Conservation (phyloP, 2,888 invertebrate genomes). For the Exocentrus adspersus region DNA sequence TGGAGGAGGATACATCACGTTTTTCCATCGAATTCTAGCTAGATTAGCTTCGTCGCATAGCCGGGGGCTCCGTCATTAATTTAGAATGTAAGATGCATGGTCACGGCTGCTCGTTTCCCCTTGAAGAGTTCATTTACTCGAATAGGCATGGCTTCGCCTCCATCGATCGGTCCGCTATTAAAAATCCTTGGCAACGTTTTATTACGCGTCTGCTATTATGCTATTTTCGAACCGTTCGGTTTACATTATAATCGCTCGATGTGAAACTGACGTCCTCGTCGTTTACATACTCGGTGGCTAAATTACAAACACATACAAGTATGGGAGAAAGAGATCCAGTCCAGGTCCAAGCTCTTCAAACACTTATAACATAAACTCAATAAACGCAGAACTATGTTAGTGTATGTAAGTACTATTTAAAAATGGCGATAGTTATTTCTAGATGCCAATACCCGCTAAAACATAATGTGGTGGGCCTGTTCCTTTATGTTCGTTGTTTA, state of each 20-base stretch:
- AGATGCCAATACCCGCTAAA: slow-evolving; percentile 9
- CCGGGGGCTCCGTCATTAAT: slow-evolving; percentile 51
- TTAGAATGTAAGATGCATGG: slow-evolving; percentile 58
- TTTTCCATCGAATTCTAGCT: slow-evolving; percentile 38
- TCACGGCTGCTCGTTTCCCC: slow-evolving; percentile 60
- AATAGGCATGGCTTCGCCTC: slow-evolving; percentile 53
- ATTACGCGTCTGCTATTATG: slow-evolving; percentile 28
- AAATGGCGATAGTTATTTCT: slow-evolving; percentile 15
- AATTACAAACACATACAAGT: neutral
- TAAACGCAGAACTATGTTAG: neutral
- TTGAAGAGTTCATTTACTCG: slow-evolving; percentile 60
- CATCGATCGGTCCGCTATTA: slow-evolving; percentile 31
- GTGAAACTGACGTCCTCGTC: slow-evolving; percentile 16
- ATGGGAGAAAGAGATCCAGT: slow-evolving; percentile 3
- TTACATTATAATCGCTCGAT: slow-evolving; percentile 21
- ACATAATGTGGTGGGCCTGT: neutral
- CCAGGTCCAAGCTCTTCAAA: too few species aligned
- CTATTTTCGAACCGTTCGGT: slow-evolving; percentile 22
- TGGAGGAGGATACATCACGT: slow-evolving; percentile 29
- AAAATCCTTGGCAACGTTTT: slow-evolving; percentile 52
- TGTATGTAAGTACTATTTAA: neutral
- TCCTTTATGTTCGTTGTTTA: slow-evolving; percentile 18
- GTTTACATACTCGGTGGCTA: slow-evolving; percentile 8
- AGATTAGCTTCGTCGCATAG: slow-evolving; percentile 36
- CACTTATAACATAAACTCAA: too few species aligned